Evolutionary conservation across 2,888 invertebrate species (phyloP), one percentile per base, ranked within the genome.

Genomic region (Brachyptera risi): DNA sequence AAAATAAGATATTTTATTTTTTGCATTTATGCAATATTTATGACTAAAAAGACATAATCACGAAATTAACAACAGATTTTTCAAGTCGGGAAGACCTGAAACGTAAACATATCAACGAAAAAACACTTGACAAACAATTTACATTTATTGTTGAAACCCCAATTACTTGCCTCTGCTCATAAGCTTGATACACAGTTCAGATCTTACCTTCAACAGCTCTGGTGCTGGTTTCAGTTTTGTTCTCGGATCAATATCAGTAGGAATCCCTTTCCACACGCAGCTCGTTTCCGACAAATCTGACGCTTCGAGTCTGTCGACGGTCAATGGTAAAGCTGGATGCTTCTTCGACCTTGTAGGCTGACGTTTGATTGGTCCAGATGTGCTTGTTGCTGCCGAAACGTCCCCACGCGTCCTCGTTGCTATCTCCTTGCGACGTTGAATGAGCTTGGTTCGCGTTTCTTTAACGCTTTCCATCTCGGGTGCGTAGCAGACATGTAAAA

Each of bases 401-500:
- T 31, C 31, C 11, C 31, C 31, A 7, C 31, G 5, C 11, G 59
- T 57, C 19, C 80, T 74, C 58, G 69, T 68, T 3, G 74, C 54
- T 0, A 93, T 80, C 70, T 87, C 87, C 66, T 74, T 79, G 65
- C 80, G 77, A 15, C 96, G 77, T 68, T 86, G 84, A 2, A 79
- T 64, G 4, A 96, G 72, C 73, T 96, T 96, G 3, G 77, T 73
- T 69, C 82, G 79, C 0, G 91, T 86, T 73, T 96, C 94, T 0
- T 82, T 74, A 0, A 86, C 60, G 4, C 78, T 81, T 75, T 96
- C 95, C 65, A 86, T 76, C 73, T 96, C 95, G 0, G 94, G 92
- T 0, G 88, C 91, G 72, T 95, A 96, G 68, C 90, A 92, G 0
- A 95, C 84, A 73, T 96, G 96, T 23, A 96, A 75, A 26, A 83